Conservation (phyloP, 2,888 invertebrate species). For the Mythimna albipuncta region DNA sequence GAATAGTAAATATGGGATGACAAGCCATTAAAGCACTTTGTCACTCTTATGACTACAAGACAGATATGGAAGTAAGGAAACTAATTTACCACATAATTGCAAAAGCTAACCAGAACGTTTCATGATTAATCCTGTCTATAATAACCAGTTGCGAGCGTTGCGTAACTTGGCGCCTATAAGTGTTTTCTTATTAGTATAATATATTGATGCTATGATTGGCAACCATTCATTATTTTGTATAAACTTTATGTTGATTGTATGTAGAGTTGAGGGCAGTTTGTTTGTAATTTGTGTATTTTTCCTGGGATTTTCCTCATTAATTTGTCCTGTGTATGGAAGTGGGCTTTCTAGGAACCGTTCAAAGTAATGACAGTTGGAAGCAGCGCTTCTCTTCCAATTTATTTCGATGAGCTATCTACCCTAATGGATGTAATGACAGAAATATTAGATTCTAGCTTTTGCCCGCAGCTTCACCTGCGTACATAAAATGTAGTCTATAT, state of each 20-base stretch:
- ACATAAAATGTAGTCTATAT: no score
- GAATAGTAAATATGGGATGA: slow-evolving; percentile 55
- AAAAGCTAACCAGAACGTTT: slow-evolving; percentile 53
- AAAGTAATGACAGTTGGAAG: not conserved
- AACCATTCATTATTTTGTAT: slow-evolving; percentile 56
- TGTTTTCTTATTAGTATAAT: slow-evolving; percentile 70
- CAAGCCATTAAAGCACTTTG: slow-evolving; percentile 59
- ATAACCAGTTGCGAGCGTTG: slow-evolving; percentile 56
- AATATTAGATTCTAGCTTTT: no score
- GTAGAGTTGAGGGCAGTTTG: slow-evolving; percentile 20
- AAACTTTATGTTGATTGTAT: slow-evolving; percentile 26
- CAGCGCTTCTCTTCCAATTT: not conserved
- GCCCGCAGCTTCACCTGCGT: no score
- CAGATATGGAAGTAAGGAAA: slow-evolving; percentile 60
- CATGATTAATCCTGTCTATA: slow-evolving; percentile 58
- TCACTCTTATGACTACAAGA: slow-evolving; percentile 50
- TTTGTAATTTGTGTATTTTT: slow-evolving; percentile 29
- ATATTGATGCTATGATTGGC: slow-evolving; percentile 69
- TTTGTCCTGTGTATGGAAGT: not conserved
- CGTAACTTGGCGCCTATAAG: slow-evolving; percentile 64
- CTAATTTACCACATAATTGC: slow-evolving; percentile 63
- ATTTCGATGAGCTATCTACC: no score
- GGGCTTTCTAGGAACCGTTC: slow-evolving; percentile 11
- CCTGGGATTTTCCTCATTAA: slow-evolving; percentile 15
- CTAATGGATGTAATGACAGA: no score